phyloP scores from a whole-genome alignment of 2,113 vertebrate species.

The Gymnogyps californianus region DNA sequence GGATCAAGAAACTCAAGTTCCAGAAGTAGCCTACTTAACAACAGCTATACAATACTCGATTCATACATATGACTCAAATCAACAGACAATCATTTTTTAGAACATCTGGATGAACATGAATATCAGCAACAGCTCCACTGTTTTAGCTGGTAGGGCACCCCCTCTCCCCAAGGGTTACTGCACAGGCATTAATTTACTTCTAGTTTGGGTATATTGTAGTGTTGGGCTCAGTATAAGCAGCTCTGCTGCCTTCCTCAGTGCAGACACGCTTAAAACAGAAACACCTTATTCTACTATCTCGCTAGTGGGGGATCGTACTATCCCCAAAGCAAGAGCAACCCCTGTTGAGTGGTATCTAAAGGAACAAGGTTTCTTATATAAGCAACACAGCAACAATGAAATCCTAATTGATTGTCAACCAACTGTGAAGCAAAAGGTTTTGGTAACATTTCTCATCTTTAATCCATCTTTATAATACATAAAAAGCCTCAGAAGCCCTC shows the following conservation, averaged over 20 bases:
- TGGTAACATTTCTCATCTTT: background rate
- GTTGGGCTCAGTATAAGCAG: background rate
- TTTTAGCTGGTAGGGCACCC: background rate
- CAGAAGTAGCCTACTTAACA: background rate
- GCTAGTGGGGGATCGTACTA: background rate
- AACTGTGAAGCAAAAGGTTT: background rate
- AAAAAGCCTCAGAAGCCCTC: background rate
- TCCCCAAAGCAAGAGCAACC: background rate
- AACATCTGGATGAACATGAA: background rate
- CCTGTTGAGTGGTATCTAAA: background rate
- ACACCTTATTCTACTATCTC: background rate
- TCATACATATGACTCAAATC: background rate
- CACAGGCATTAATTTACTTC: background rate
- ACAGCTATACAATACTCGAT: background rate
- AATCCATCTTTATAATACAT: background rate
- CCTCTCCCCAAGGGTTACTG: background rate
- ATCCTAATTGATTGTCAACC: accelerated
- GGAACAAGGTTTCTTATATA: background rate
- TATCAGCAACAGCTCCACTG: background rate
- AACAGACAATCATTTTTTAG: background rate
- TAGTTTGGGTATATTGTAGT: background rate
- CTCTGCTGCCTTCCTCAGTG: background rate
- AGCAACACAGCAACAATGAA: background rate
- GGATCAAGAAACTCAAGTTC: background rate
- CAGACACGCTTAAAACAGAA: background rate